Conservation (phyloP, 53 echinoderm and acorn worm genomes). For the Crossaster papposus region DNA sequence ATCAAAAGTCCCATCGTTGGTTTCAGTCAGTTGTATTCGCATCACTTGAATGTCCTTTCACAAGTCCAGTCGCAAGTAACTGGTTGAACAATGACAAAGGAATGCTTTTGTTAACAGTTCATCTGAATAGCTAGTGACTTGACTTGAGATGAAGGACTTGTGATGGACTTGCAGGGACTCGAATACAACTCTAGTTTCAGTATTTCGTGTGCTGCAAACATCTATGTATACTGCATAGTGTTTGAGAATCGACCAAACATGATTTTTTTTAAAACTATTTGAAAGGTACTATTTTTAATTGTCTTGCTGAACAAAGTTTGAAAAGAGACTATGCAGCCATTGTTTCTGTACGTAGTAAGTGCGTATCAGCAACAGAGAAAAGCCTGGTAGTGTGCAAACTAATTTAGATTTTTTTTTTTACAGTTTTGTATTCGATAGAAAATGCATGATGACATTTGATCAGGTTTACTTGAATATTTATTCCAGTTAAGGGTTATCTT, state of each 20-base stretch:
- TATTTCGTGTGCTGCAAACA: conserved; percentile 4
- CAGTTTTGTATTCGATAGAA: not conserved
- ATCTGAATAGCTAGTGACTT: too few species aligned
- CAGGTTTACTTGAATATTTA: not conserved
- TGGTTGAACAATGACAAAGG: too few species aligned
- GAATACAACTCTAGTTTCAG: too few species aligned
- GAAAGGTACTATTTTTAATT: not conserved
- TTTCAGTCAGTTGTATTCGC: too few species aligned
- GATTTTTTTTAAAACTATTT: not conserved
- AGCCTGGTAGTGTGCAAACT: not conserved
- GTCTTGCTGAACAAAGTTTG: not conserved
- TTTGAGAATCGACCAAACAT: not conserved
- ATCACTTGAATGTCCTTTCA: too few species aligned
- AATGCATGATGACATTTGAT: not conserved
- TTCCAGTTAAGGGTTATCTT: not conserved
- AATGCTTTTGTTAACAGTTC: too few species aligned
- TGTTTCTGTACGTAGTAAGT: not conserved
- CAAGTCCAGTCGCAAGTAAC: too few species aligned
- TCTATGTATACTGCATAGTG: too few species aligned
- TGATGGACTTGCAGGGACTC: too few species aligned
- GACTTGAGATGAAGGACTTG: too few species aligned
- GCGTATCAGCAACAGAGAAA: too few species aligned
- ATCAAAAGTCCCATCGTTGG: not conserved
- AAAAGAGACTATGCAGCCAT: too few species aligned
- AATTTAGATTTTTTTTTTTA: conserved; percentile 11